Conservation (phyloP, 2,888 invertebrate species). For the Criorhina ranunculi region DNA sequence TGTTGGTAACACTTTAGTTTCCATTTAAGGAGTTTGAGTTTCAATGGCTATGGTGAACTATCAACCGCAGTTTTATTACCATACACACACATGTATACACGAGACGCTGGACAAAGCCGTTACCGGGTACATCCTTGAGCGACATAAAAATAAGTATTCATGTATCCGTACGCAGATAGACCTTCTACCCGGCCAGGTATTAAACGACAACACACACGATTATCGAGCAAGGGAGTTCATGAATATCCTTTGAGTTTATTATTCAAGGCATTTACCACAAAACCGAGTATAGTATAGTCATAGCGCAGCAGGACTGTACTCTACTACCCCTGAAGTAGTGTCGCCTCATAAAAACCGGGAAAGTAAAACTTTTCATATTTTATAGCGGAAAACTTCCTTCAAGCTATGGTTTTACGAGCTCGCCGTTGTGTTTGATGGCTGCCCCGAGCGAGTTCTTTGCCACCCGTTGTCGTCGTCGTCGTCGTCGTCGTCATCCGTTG, state of each 20-base stretch:
- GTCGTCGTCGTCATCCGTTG: background rate
- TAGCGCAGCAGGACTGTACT: constrained; percentile 6
- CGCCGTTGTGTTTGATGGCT: constrained; percentile 34
- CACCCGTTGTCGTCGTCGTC: too few relatives aligned
- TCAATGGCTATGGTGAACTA: constrained; percentile 30
- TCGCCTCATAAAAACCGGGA: constrained; percentile 56
- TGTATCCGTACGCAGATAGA: constrained; percentile 6
- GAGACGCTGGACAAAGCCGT: constrained; percentile 45
- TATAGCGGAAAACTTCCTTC: constrained; percentile 56
- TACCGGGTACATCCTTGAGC: constrained; percentile 27
- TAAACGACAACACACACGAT: constrained; percentile 46
- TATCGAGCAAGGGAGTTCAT: constrained; percentile 64
- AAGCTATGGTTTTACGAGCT: constrained; percentile 57
- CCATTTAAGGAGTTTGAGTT: constrained; percentile 18
- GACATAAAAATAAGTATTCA: background rate
- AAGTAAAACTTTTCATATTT: constrained; percentile 70
- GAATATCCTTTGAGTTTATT: constrained; percentile 73
- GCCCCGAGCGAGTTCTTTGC: constrained; percentile 13
- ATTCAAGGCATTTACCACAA: constrained; percentile 57
- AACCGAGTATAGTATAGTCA: background rate
- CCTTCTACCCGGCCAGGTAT: background rate
- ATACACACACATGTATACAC: constrained; percentile 20
- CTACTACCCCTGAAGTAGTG: background rate
- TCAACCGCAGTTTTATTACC: constrained; percentile 67
- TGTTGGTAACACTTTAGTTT: constrained; percentile 59